These are phyloP conservation scores for Ditula angustiorana DNA, from an alignment of 2,888 invertebrate genomes.

Conservation along the genomic window DNA sequence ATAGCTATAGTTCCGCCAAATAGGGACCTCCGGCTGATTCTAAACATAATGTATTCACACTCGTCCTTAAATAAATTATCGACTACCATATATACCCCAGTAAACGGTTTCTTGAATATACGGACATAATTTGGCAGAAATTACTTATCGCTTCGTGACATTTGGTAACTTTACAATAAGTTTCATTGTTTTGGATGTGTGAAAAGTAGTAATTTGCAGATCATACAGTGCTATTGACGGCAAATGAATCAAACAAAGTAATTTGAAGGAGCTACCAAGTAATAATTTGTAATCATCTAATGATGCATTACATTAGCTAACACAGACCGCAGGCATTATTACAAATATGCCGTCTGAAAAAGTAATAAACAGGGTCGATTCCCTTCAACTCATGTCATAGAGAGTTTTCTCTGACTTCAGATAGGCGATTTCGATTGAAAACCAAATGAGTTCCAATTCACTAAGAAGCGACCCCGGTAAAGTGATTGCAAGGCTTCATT, in stretches of 20 bases:
- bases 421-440: neutral
- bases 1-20: slow-evolving; percentile 55
- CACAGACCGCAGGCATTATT: slow-evolving; percentile 40
- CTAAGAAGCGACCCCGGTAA: neutral
- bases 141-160: slow-evolving; percentile 50
- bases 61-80: slow-evolving; percentile 69
- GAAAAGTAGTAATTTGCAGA: slow-evolving; percentile 44
- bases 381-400: slow-evolving; percentile 37
- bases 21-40: slow-evolving; percentile 55
- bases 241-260: neutral
- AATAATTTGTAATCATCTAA: neutral
- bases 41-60: slow-evolving; percentile 52
- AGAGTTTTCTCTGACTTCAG: neutral
- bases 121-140: slow-evolving; percentile 51
- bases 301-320: slow-evolving; percentile 3
- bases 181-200: slow-evolving; percentile 55
- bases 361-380: slow-evolving; percentile 49
- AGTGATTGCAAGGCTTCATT: neutral
- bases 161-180: slow-evolving; percentile 25
- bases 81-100: slow-evolving; percentile 64
- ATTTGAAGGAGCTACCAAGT: neutral
- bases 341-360: slow-evolving; percentile 45
- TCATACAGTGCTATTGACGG: neutral
- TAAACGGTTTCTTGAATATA: slow-evolving; percentile 66
- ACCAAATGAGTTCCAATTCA: neutral